Conservation (phyloP, 2,888 invertebrate genomes). For the Phaonia tiefii region DNA sequence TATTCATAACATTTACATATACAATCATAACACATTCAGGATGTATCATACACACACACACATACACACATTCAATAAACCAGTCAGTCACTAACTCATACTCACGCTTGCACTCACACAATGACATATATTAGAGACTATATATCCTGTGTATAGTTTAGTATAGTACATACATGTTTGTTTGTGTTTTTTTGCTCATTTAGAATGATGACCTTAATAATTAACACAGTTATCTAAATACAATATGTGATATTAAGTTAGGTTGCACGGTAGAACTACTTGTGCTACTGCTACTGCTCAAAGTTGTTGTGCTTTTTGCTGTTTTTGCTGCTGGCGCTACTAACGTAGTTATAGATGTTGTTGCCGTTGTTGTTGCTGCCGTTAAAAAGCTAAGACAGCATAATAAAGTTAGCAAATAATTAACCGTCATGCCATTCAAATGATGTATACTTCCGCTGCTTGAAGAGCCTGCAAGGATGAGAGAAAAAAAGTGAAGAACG, state of each 20-base stretch:
- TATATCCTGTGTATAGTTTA: conserved; percentile 2
- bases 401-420: conserved; percentile 55
- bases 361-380: conserved; percentile 21
- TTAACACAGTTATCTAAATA: conserved; percentile 62
- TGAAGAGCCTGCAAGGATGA: conserved; percentile 53
- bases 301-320: background rate
- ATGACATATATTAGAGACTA: conserved; percentile 7
- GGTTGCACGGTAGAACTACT: conserved; percentile 23
- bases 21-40: conserved; percentile 17
- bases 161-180: conserved; percentile 39
- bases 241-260: conserved; percentile 49
- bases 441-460: conserved; percentile 59
- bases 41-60: no score
- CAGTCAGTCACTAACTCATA: no score
- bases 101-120: conserved; percentile 9
- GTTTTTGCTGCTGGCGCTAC: conserved; percentile 11
- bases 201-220: conserved; percentile 28
- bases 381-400: conserved; percentile 56
- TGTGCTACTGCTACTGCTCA: background rate
- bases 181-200: background rate
- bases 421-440: conserved; percentile 51
- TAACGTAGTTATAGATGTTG: background rate
- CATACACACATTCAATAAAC: background rate
- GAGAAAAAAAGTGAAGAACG: background rate
- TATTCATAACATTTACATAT: conserved; percentile 35